phyloP scores from a whole-genome alignment of 2,113 vertebrate genomes.

The Strix uralensis region DNA sequence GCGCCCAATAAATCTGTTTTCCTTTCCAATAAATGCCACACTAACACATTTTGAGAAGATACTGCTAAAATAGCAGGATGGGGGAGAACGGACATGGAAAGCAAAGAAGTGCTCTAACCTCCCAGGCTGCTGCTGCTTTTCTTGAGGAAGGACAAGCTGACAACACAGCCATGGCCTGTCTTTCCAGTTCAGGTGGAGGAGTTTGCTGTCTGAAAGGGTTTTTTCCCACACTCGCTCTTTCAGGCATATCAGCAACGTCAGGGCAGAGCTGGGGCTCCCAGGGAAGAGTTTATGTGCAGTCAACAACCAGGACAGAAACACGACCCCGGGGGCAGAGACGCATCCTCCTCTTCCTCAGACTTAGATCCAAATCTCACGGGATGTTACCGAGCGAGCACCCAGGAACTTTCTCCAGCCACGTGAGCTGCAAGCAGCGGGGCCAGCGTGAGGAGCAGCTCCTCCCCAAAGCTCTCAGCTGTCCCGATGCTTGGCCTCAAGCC shows the following conservation, averaged over 20 bases:
- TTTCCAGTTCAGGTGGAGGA: background rate
- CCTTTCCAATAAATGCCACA: background rate
- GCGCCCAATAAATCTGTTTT: background rate
- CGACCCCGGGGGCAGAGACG: rapidly evolving
- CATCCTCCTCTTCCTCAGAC: background rate
- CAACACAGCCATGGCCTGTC: background rate
- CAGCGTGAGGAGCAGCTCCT: background rate
- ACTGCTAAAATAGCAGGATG: background rate
- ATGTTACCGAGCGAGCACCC: rapidly evolving
- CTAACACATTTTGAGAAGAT: background rate
- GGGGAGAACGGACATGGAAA: background rate
- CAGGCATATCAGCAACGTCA: background rate
- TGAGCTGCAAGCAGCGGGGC: background rate
- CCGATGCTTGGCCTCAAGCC: background rate
- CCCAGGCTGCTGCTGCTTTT: background rate
- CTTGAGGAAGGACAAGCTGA: background rate
- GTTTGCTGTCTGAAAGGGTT: background rate
- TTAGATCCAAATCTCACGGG: background rate
- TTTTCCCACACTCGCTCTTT: background rate
- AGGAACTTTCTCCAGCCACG: background rate
- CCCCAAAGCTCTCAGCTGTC: background rate
- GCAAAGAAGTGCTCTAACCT: background rate
- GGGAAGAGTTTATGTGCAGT: background rate
- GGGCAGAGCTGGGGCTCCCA: background rate
- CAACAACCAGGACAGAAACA: background rate